Base-by-base conservation (phyloP, 2,113 vertebrate genomes). In the Turnix velox region DNA sequence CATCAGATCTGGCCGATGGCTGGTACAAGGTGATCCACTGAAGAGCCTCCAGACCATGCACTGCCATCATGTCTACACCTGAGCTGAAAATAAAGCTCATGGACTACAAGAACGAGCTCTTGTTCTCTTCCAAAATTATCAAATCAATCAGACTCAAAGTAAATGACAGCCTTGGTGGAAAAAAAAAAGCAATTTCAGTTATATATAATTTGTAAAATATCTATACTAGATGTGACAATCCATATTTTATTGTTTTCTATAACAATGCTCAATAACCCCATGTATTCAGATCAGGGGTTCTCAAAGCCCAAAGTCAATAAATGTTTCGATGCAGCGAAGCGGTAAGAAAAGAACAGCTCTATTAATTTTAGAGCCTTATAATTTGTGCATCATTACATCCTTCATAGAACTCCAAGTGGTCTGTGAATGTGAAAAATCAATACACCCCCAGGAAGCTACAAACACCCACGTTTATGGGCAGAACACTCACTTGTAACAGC, bases 401-500 rank as follows among this genome's bases (percentile, higher is more conserved):
- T 12, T 19, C 63, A 9, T 7, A 0, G 10, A 15, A 37, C 22
- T 43, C 14, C 0, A 7, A 59, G 23, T 4, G 16, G 62, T 58
- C 10, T n/a, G 65, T 18, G 65, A 73, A 7, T 9, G 2, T 0
- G 25, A 45, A 40, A 67, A 78, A 52, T 23, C 51, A 12, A 12
- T 4, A 4, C 14, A 22, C 5, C 40, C 8, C 15, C 0, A 10
- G 19, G 42, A 28, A 85, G 67, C 67, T 42, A 24, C 33, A 13
- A 4, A 2, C 20, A 66, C 6, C 39, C 61, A 6, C 7, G 6
- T 4, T 18, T 3, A 3, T 2, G 54, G n/a, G 4, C 48, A 30
- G 67, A 14, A 45, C 8, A 94, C 98, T 97, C 96, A 99, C 99
- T 99, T 79, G 99, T 99, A 27, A 99, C 99, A 1, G 99, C 99